Evolutionary conservation across 2,113 vertebrate genomes (phyloP).

Genomic region (Cnemophilus loriae): DNA sequence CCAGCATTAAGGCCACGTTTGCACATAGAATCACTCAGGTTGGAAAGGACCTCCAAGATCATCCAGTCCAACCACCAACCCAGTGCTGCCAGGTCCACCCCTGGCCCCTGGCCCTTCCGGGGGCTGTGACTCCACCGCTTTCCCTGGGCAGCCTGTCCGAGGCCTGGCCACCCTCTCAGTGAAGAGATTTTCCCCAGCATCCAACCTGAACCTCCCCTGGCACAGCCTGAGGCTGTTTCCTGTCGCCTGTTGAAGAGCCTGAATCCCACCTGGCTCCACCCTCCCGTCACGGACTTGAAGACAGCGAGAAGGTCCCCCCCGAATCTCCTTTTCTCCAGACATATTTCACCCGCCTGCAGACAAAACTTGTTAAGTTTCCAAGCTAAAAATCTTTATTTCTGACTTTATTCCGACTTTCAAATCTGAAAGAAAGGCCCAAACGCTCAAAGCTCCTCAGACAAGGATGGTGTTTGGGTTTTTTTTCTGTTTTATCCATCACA

Average conservation of each 20-base stretch:
- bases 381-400: not conserved
- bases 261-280: not conserved
- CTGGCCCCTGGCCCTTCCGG: not conserved
- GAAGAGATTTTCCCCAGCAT: not conserved
- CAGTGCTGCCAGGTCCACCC: not conserved
- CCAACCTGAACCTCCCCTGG: not conserved
- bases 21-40: rapidly evolving
- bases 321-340: not conserved
- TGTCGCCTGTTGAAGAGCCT: not conserved
- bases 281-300: not conserved
- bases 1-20: not conserved
- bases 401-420: not conserved
- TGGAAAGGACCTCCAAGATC: not conserved
- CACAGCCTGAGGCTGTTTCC: not conserved
- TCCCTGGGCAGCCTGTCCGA: not conserved
- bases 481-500: not conserved
- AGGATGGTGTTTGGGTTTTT: rapidly evolving
- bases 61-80: not conserved
- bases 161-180: not conserved
- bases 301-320: too few species aligned
- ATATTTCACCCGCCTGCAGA: not conserved
- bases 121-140: not conserved
- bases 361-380: not conserved
- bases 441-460: not conserved
- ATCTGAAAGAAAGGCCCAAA: not conserved